A percentile compares a stretch with the other conserved stretches of the same genome.
phyloP scores from a whole-genome alignment of 2,113 vertebrate species.

The Sturnira hondurensis region DNA sequence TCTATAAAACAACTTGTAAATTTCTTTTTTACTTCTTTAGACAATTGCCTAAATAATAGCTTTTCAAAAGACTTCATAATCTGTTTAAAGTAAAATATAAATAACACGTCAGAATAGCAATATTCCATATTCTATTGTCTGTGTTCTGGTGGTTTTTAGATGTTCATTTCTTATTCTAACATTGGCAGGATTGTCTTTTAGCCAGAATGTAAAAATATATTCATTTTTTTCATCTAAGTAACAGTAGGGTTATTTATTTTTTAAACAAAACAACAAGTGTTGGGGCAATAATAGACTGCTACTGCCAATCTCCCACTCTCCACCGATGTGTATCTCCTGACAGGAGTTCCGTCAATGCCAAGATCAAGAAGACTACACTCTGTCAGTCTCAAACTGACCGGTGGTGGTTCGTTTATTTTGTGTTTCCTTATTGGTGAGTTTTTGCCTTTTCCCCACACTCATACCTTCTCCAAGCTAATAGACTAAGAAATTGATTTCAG shows the following conservation, averaged over 20 bases:
- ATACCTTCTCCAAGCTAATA: neutral
- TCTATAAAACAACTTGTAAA: neutral
- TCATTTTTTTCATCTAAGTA: neutral
- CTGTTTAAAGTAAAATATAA: neutral
- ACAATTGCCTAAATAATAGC: neutral
- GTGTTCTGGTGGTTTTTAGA: neutral
- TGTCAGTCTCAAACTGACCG: neutral
- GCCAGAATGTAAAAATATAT: neutral
- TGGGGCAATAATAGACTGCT: neutral
- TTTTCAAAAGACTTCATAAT: neutral
- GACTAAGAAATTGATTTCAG: neutral
- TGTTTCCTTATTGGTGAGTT: neutral
- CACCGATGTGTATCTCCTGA: neutral
- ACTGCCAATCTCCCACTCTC: neutral
- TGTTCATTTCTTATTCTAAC: neutral
- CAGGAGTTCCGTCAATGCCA: neutral
- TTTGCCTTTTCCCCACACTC: neutral
- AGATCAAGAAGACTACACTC: neutral
- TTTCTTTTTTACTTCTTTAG: neutral
- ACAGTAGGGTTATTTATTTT: slow-evolving; percentile 7
- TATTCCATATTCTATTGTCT: neutral
- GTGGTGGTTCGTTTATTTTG: neutral
- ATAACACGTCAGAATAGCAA: neutral
- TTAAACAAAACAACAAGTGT: neutral
- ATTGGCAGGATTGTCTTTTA: neutral